Base-by-base conservation (phyloP, 1,140 invertebrate species). In the Sarcophaga peregrina region DNA sequence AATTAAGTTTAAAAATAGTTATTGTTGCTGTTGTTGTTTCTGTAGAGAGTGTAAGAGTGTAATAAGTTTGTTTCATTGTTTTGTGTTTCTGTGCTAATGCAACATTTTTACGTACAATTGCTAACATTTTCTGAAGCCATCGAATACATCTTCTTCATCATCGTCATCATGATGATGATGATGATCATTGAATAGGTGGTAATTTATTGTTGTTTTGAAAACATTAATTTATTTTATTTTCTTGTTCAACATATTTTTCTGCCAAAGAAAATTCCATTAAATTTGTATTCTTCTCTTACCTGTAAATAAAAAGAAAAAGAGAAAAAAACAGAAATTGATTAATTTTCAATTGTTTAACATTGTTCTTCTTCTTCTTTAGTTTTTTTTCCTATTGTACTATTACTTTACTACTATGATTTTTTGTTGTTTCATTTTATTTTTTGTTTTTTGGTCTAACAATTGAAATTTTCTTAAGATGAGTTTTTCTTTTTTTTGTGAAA, bases 321-420 rank as follows among this genome's bases (percentile, higher is more conserved):
- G 6, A 68, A 20, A 68, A 68, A 68, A 58, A n/a, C 1, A 37
- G 25, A 37, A 58, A 10, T 58, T 68, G 58, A 68, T 68, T 68
- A 68, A 68, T 68, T 68, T 68, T 68, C 58, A 68, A 68, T 68
- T 68, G 58, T 68, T 68, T 17, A 68, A 68, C 15, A 68, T 68
- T 15, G 7, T 68, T 68, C 5, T 68, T 68, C 3, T 68, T 8
- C 10, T 25, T 68, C 20, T 68, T n/a, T n/a, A n/a, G n/a, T n/a
- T n/a, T n/a, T n/a, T n/a, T 68, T 68, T 68, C 17, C 20, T 68
- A 68, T 20, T 37, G 25, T 10, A 52, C 50, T 52, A 52, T 5
- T 58, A 58, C 15, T n/a, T 58, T n/a, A n/a, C n/a, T n/a, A n/a
- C n/a, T n/a, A n/a, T n/a, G n/a, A n/a, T n/a, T n/a, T n/a, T n/a